phyloP scores from a whole-genome alignment of 37 sponge, comb jelly and placozoan species.

The Cladorhizidae sp. region DNA sequence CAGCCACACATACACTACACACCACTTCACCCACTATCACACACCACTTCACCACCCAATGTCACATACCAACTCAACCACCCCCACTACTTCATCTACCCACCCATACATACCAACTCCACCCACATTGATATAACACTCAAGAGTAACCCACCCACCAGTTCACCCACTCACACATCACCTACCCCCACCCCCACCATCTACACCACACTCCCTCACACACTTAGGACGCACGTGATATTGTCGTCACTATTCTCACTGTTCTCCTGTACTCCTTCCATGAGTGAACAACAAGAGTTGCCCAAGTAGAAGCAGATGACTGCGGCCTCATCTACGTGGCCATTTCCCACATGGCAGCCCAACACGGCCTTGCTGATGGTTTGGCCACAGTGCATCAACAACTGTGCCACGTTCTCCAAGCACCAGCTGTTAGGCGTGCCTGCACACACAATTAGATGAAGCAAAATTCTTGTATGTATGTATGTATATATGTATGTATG shows the following conservation, averaged over 20 bases:
- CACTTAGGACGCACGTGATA: not conserved
- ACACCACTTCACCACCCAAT: too few species aligned
- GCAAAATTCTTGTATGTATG: not conserved
- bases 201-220: not conserved
- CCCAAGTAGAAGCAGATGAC: constrained; percentile 48
- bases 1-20: too few species aligned
- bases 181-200: not conserved
- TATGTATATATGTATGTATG: not conserved
- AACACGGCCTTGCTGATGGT: constrained; percentile 32
- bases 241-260: not conserved
- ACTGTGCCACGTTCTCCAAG: constrained; percentile 58
- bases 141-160: too few species aligned
- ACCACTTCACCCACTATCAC: too few species aligned
- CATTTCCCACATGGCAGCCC: constrained; percentile 30
- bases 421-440: constrained; percentile 62
- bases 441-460: not conserved
- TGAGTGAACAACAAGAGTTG: not conserved
- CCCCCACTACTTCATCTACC: too few species aligned
- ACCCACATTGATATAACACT: too few species aligned
- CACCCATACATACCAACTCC: too few species aligned
- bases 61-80: too few species aligned
- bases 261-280: too few species aligned
- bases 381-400: constrained; percentile 35
- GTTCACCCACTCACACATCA: not conserved
- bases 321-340: constrained; percentile 25